Evolutionary conservation across 1,140 invertebrate genomes (phyloP).

Genomic region (Piezodorus guildinii): DNA sequence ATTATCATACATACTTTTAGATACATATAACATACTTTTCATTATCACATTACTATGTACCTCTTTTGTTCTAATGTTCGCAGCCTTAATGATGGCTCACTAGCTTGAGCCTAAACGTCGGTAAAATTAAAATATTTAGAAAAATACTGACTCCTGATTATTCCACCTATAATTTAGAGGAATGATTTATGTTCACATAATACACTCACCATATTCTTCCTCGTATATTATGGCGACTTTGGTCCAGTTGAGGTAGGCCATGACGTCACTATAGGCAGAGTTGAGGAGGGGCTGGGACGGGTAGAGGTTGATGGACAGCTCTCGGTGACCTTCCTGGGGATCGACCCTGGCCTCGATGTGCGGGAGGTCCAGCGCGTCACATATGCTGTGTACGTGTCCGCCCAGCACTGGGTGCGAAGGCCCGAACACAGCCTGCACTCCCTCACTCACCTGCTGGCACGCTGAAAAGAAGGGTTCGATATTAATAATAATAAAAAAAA

Average conservation of each 20-base stretch:
- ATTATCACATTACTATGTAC: no score
- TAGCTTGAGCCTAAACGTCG: no score
- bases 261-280: slow-evolving; percentile 51
- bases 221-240: slow-evolving; percentile 60
- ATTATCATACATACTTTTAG: no score
- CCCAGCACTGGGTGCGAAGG: slow-evolving; percentile 48
- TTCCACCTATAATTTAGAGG: no score
- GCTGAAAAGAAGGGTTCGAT: slow-evolving; percentile 35
- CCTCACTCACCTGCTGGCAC: slow-evolving; percentile 48
- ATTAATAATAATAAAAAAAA: no score
- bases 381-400: slow-evolving; percentile 55
- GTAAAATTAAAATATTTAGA: no score
- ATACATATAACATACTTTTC: no score
- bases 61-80: no score
- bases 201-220: slow-evolving; percentile 50
- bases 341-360: slow-evolving; percentile 53
- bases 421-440: slow-evolving; percentile 53
- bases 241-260: slow-evolving; percentile 58
- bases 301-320: slow-evolving; percentile 58
- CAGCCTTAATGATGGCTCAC: no score
- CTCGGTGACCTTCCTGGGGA: slow-evolving; percentile 38
- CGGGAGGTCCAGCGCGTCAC: slow-evolving; percentile 56
- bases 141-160: no score
- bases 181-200: no score
- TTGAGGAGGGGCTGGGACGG: slow-evolving; percentile 53